Base-by-base conservation (phyloP, 2,113 vertebrate species). In the Rhodinocichla rosea region DNA sequence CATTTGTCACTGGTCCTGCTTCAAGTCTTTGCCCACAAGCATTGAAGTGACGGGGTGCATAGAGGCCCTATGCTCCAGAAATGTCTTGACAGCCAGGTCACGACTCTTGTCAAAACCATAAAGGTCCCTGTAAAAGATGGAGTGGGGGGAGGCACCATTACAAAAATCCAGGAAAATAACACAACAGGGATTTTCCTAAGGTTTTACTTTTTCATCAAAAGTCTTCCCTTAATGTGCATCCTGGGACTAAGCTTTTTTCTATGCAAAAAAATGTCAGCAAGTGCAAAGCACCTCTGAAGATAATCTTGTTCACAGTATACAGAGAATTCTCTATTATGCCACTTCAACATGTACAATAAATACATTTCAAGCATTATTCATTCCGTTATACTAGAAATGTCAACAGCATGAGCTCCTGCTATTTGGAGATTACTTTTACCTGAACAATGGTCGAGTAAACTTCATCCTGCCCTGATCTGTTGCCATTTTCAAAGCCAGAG, bases 381-480 rank as follows among this genome's bases (percentile, higher is more conserved):
- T 20, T 65, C 12, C 23, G 27, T 50, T 62, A 37, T 6, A 69
- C 4, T n/a, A 63, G 28, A 83, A 80, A 65, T 16, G 11, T 16
- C 65, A 81, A 74, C 22, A 40, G 11, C 45, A 27, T 7, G 47
- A 76, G 11, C n/a, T 50, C 33, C 67, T 78, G 30, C 19, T 45
- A 12, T 55, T 13, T 79, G 78, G 62, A 86, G 9, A 47, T 40
- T 52, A 81, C 37, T 90, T 95, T 98, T 98, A 99, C 99, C 98
- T 99, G 97, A 99, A 99, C 75, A 99, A 97, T 0, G 99, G 99
- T 6, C 99, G 98, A 8, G 99, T 99, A 92, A 99, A 99, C 93
- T 99, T 99, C 98, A 99, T 98, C 91, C 99, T 97, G 80, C 99
- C 99, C 97, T 99, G 99, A 42, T 99, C 98, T 7, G 98, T 99